Evolutionary conservation across 2,113 vertebrate genomes (phyloP), one percentile per base, ranked within the genome.

Genomic region (Syrmaticus mikado): DNA sequence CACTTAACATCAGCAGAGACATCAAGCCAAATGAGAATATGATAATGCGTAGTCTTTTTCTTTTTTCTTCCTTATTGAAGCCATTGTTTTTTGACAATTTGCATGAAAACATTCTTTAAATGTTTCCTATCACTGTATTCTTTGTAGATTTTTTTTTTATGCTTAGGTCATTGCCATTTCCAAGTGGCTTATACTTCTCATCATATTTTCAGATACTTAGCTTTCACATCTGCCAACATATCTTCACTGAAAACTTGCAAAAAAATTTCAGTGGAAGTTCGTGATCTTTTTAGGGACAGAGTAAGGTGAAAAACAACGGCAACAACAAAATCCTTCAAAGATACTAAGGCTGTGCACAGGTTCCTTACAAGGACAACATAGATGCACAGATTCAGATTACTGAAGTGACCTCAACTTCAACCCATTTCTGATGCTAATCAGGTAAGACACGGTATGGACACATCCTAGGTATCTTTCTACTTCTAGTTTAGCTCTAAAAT

Each of bases 1-100:
- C 76, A 77, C 83, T 64, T 80, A 91, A 64, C 36, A 80, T 77
- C 60, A 96, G 28, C 50, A 89, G 67, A 93, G 28, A 82, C 34
- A 55, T 40, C 15, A 78, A 65, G 16, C 12, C 24, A 62, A 85
- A 65, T 13, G 3, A 79, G 3, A 77, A 64, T 55, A 50, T 40
- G 2, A 17, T 66, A 79, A 46, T 43, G n/a, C 6, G 71, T 76
- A 18, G 2, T 46, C 9, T 50, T 73, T 25, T 55, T 68, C 75
- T 21, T 65, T n/a, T 0, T 61, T 91, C 17, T 41, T 70, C 82
- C 25, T 73, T 53, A 28, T 4, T 60, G 36, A 80, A 87, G 19
- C 5, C 34, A 20, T 21, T 77, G 11, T 1, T 2, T 41, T 78
- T 79, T 80, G 2, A 4, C 17, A 24, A 3, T 71, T 93, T 53